These are phyloP conservation scores for Mythimna ferrago DNA, from an alignment of 2,888 invertebrate species.

Conservation along the genomic window DNA sequence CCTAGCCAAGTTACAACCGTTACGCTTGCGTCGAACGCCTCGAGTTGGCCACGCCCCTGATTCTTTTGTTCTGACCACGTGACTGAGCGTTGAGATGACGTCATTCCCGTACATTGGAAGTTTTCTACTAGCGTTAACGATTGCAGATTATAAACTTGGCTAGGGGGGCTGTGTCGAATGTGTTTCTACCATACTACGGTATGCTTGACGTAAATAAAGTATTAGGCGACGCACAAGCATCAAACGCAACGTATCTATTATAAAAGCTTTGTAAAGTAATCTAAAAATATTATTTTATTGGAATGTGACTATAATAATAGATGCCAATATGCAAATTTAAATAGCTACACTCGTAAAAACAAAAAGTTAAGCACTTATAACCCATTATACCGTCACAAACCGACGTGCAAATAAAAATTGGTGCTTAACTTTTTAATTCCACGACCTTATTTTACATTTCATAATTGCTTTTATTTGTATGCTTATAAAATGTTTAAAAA, in stretches of 20 bases:
- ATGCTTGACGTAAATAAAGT: slow-evolving; percentile 27
- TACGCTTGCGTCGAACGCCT: no score
- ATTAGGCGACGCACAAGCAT: slow-evolving; percentile 64
- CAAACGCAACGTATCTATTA: slow-evolving; percentile 57
- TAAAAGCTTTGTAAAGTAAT: slow-evolving; percentile 63
- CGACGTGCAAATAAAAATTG: not conserved
- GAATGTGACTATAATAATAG: slow-evolving; percentile 72
- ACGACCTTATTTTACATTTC: slow-evolving; percentile 28
- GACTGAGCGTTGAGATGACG: no score
- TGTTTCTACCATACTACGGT: slow-evolving; percentile 21
- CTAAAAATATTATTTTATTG: slow-evolving; percentile 71
- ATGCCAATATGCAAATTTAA: slow-evolving; percentile 57
- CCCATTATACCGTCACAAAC: not conserved
- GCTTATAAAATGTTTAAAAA: slow-evolving; percentile 21
- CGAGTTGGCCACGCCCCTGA: no score
- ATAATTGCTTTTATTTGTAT: slow-evolving; percentile 19
- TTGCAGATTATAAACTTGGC: no score
- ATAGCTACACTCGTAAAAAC: slow-evolving; percentile 13
- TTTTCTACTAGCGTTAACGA: no score
- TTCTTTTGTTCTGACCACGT: no score
- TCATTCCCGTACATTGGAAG: no score
- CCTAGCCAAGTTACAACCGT: no score
- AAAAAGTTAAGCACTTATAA: not conserved
- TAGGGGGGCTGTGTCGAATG: slow-evolving; percentile 3
- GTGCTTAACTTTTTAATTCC: not conserved